A percentile compares a stretch with the other conserved stretches of the same genome.
Evolutionary conservation across 2,888 invertebrate genomes (phyloP).

Genomic region (Agrypnus murinus): DNA sequence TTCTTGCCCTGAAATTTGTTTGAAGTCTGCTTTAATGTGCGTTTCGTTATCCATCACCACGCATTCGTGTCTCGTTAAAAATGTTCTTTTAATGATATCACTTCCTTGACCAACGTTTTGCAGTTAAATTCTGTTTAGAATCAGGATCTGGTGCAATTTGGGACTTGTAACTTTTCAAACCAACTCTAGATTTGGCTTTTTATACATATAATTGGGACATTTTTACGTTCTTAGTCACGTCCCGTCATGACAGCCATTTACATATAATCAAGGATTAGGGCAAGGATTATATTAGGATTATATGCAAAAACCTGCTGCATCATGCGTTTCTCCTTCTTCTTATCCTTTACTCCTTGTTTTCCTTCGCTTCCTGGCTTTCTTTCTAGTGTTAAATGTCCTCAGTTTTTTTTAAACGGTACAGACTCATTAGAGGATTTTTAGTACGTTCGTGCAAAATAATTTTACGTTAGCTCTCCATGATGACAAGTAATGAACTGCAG

Average conservation of each 20-base stretch:
- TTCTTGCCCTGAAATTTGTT: no score
- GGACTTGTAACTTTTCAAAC: neutral
- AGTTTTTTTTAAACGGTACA: neutral
- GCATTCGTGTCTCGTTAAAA: neutral
- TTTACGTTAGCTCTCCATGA: neutral
- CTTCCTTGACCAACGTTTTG: neutral
- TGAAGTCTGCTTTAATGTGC: neutral
- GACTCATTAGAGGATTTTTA: neutral
- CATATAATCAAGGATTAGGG: no score
- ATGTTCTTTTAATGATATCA: neutral
- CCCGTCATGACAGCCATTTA: neutral
- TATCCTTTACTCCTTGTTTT: neutral
- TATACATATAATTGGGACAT: neutral
- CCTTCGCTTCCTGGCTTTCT: neutral
- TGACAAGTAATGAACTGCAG: no score
- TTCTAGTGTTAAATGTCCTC: neutral
- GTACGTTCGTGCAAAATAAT: neutral
- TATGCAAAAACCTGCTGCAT: neutral
- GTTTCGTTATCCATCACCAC: neutral
- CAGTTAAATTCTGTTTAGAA: neutral
- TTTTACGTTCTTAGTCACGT: neutral
- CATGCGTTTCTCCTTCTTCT: neutral
- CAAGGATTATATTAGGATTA: no score
- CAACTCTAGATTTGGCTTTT: neutral
- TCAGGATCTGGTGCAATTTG: neutral